Percentiles rank a stretch among this genome's conserved stretches.
Conservation (phyloP, 2,797 vertebrate species). For the Sardinella longiceps region DNA sequence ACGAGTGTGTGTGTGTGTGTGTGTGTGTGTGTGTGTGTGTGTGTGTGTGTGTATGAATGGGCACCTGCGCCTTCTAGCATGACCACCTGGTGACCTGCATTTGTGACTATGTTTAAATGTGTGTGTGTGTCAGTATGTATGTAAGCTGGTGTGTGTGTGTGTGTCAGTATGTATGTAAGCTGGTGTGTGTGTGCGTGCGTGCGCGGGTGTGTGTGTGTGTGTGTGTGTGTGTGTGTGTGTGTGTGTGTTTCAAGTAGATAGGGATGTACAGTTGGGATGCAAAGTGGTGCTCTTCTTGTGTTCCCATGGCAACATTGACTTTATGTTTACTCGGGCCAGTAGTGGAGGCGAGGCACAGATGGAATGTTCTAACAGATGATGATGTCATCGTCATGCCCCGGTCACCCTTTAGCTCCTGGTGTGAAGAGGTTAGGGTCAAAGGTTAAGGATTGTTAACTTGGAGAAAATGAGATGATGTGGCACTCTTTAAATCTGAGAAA, state of each 20-base stretch:
- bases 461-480: no score
- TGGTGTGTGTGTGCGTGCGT: not conserved
- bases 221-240: not conserved
- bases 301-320: not conserved
- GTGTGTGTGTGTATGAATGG: not conserved
- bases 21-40: constrained; percentile 7
- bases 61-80: not conserved
- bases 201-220: not conserved
- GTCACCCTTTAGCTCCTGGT: no score
- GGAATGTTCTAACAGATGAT: not conserved
- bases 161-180: not conserved
- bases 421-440: no score
- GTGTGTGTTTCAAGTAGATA: no score
- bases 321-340: no score
- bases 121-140: constrained; percentile 14
- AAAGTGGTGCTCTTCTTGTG: not conserved
- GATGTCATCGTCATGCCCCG: not conserved
- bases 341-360: no score
- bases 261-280: not conserved
- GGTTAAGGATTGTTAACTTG: no score
- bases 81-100: not conserved
- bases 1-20: not conserved
- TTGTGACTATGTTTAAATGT: not conserved
- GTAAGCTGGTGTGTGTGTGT: not conserved
- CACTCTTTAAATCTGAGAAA: no score